Evolutionary conservation across 2,797 vertebrate genomes (phyloP).

Genomic region (Crotalus adamanteus): DNA sequence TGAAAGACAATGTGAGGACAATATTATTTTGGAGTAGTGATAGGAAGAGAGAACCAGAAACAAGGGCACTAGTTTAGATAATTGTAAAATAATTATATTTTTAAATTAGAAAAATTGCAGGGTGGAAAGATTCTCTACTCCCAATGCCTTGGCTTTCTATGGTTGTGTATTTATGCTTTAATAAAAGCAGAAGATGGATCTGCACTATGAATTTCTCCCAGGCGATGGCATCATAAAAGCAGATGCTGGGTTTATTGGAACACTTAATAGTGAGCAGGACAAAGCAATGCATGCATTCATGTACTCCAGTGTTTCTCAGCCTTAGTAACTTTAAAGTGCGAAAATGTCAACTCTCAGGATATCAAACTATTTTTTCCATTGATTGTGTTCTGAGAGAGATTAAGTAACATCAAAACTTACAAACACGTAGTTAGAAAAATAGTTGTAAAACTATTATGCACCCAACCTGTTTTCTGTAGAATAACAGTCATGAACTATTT

Average conservation of each 20-base stretch:
- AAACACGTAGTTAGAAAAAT: background rate
- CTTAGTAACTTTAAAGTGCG: background rate
- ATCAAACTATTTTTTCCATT: background rate
- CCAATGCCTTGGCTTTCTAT: background rate
- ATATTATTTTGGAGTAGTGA: background rate
- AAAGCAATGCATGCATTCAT: background rate
- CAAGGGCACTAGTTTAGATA: background rate
- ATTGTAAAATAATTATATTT: background rate
- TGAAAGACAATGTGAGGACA: background rate
- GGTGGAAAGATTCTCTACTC: background rate
- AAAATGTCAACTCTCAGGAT: background rate
- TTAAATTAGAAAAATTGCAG: background rate
- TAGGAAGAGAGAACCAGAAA: background rate
- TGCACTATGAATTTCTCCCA: background rate
- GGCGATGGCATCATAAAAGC: background rate
- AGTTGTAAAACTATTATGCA: background rate
- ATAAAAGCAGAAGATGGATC: background rate
- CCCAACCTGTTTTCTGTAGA: background rate
- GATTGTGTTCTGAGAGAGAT: background rate
- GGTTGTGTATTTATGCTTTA: background rate
- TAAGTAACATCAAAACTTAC: background rate
- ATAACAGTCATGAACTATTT: background rate
- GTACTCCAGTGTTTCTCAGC: background rate
- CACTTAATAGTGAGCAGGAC: background rate
- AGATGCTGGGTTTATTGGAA: background rate